Evolutionary conservation across 2,888 invertebrate species (phyloP).

Genomic region (Choristoneura rosaceana): DNA sequence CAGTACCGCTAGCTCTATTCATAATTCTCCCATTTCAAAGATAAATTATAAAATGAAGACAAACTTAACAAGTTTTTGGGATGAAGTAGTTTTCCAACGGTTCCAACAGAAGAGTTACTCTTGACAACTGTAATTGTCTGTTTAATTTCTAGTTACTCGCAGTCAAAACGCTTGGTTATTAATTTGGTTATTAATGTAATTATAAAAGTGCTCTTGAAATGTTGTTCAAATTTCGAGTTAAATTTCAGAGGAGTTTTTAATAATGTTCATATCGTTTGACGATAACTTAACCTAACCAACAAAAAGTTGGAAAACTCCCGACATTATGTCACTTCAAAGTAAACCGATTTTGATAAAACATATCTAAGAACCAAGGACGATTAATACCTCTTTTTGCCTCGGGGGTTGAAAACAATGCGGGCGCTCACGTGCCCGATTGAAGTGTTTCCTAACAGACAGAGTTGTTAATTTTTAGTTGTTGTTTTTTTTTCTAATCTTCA

Average conservation of each 20-base stretch:
- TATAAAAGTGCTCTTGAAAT: constrained; percentile 19
- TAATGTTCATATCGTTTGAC: no score
- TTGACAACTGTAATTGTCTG: constrained; percentile 5
- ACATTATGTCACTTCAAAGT: no score
- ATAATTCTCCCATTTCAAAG: background rate
- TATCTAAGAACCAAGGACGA: no score
- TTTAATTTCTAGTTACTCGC: constrained; percentile 21
- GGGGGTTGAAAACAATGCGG: no score
- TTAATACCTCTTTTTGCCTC: no score
- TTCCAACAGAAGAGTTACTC: background rate
- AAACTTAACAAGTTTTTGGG: background rate
- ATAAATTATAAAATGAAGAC: background rate
- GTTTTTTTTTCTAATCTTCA: no score
- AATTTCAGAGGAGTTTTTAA: background rate
- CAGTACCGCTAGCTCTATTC: background rate
- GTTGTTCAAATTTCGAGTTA: background rate
- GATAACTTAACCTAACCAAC: no score
- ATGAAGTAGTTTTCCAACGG: background rate
- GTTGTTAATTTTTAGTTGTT: no score
- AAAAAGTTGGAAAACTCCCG: no score
- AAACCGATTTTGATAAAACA: no score
- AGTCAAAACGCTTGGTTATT: constrained; percentile 1
- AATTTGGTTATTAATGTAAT: constrained; percentile 20
- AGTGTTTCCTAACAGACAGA: no score
- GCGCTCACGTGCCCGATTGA: no score